These are phyloP conservation scores for Brachymystax lenok DNA, from an alignment of 2,797 vertebrate species.

Conservation along the genomic window DNA sequence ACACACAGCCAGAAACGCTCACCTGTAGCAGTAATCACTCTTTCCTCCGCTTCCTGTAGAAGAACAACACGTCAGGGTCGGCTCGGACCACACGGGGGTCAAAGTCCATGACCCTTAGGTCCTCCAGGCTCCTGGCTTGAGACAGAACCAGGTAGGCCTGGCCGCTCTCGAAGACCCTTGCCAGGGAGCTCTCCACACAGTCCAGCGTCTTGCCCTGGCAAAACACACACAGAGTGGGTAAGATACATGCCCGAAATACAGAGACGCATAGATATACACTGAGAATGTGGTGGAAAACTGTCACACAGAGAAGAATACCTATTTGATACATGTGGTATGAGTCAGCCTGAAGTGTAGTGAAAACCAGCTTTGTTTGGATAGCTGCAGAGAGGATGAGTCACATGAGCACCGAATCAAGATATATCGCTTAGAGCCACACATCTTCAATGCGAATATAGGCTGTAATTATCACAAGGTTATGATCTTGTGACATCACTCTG, in stretches of 20 bases:
- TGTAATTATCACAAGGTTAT: background rate
- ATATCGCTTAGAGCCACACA: background rate
- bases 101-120: slow-evolving; percentile 93
- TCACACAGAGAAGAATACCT: background rate
- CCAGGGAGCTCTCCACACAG: slow-evolving; percentile 94
- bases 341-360: too few species aligned
- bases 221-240: background rate
- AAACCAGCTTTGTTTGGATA: background rate
- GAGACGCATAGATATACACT: background rate
- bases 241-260: background rate
- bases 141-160: slow-evolving; percentile 97
- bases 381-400: background rate
- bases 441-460: background rate
- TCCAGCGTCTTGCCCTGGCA: slow-evolving; percentile 93
- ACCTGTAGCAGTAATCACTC: slow-evolving; percentile 81
- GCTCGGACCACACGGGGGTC: slow-evolving; percentile 86
- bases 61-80: slow-evolving; percentile 84
- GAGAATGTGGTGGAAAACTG: too few species aligned
- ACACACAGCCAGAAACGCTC: slow-evolving; percentile 20
- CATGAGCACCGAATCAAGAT: too few species aligned
- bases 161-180: slow-evolving; percentile 92
- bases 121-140: slow-evolving; percentile 85
- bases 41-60: slow-evolving; percentile 82
- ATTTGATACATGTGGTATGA: background rate
- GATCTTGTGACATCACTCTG: background rate